Evolutionary conservation across 2,888 invertebrate species (phyloP).

Genomic region (Monoplex corrugatus): DNA sequence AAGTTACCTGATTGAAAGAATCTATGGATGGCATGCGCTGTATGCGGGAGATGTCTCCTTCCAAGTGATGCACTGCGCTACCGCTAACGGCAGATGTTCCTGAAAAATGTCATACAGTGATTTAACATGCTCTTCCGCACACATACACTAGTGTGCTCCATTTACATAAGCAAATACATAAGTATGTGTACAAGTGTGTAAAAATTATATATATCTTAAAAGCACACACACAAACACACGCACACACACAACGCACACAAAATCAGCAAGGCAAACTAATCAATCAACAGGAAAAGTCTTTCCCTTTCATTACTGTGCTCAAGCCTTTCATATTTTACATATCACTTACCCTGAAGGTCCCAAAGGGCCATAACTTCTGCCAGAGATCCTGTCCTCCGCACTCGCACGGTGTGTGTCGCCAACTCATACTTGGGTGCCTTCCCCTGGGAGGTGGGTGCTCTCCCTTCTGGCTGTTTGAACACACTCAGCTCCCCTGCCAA

Average conservation of each 20-base stretch:
- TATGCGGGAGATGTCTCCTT: constrained; percentile 78
- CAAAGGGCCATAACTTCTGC: constrained; percentile 85
- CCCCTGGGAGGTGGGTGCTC: constrained; percentile 62
- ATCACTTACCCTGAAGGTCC: constrained; percentile 79
- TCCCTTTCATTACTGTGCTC: no score
- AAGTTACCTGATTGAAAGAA: constrained; percentile 83
- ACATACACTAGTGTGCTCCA: no score
- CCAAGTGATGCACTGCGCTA: constrained; percentile 75
- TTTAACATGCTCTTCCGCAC: no score
- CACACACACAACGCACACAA: background rate
- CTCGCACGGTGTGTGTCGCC: constrained; percentile 85
- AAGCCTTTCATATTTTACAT: no score
- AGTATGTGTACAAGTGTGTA: constrained; percentile 20
- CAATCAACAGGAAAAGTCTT: background rate
- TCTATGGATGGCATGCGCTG: constrained; percentile 83
- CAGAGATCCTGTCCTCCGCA: constrained; percentile 84
- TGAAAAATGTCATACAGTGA: no score
- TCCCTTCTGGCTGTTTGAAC: constrained; percentile 73
- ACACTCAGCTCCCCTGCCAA: constrained; percentile 49
- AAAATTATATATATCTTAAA: constrained; percentile 12
- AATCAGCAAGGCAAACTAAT: background rate
- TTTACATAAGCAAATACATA: no score
- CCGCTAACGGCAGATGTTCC: constrained; percentile 79
- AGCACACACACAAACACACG: background rate
- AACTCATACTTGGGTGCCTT: constrained; percentile 82